Evolutionary conservation across 2,797 vertebrate species (phyloP).

Genomic region (Hydrophis major): DNA sequence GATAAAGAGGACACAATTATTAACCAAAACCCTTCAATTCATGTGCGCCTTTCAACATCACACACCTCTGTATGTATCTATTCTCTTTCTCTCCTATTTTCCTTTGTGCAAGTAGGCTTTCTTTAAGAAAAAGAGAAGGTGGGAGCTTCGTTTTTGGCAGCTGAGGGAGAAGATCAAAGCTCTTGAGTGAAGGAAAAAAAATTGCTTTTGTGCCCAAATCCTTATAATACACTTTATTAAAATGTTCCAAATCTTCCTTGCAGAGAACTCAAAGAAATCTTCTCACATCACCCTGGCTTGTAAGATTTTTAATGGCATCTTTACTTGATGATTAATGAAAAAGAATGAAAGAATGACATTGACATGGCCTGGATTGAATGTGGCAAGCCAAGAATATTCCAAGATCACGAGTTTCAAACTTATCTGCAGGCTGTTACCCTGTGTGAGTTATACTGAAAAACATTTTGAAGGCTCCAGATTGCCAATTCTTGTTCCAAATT

Average conservation of each 20-base stretch:
- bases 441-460: background rate
- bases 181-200: conserved; percentile 59
- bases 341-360: conserved; percentile 34
- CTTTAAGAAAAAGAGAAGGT: conserved; percentile 65
- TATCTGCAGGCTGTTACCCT: conserved; percentile 1
- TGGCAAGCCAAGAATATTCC: conserved; percentile 36
- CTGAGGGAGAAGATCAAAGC: conserved; percentile 70
- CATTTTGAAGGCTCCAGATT: background rate
- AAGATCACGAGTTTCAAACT: conserved; percentile 40
- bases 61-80: conserved; percentile 41
- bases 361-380: conserved; percentile 42
- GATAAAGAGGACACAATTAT: conserved; percentile 72
- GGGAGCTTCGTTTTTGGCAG: conserved; percentile 55
- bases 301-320: conserved; percentile 58
- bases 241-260: conserved; percentile 69
- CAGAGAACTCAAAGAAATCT: conserved; percentile 66
- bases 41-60: conserved; percentile 63
- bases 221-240: conserved; percentile 72
- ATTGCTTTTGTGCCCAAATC: conserved; percentile 68
- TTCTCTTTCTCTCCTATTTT: conserved; percentile 60
- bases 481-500: background rate
- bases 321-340: conserved; percentile 51
- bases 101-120: conserved; percentile 60
- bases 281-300: conserved; percentile 57
- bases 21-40: conserved; percentile 61